phyloP scores from a whole-genome alignment of 2,888 invertebrate species.

The Danaus chrysippus region DNA sequence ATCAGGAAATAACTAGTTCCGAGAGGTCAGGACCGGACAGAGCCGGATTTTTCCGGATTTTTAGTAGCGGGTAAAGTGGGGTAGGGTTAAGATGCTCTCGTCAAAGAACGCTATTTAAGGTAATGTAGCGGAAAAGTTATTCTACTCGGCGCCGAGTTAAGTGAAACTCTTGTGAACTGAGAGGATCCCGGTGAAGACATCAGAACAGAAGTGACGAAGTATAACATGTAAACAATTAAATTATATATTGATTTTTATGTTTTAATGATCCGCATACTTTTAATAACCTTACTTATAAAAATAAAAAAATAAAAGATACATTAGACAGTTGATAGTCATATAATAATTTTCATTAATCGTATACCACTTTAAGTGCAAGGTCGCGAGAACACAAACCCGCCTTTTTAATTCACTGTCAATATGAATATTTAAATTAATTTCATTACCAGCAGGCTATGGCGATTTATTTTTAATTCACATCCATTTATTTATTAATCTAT shows the following conservation, averaged over 20 bases:
- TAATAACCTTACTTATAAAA: no score
- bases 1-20: conserved; percentile 62
- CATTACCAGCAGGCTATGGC: background rate
- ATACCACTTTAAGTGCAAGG: background rate
- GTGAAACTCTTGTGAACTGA: conserved; percentile 29
- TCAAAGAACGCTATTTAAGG: conserved; percentile 41
- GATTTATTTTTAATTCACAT: background rate
- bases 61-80: conserved; percentile 42
- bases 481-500: no score
- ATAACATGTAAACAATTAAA: no score
- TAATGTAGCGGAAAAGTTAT: conserved; percentile 53
- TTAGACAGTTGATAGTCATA: no score
- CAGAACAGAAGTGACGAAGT: background rate
- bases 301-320: no score
- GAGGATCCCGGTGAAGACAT: conserved; percentile 16
- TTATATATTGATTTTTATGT: no score
- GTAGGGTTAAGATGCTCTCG: conserved; percentile 41
- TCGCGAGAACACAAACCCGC: background rate
- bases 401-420: background rate
- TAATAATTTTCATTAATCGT: background rate
- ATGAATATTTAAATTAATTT: conserved; percentile 1
- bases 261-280: no score
- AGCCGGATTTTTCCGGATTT: conserved; percentile 60
- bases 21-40: conserved; percentile 49
- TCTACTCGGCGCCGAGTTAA: conserved; percentile 33